These are phyloP conservation scores for Diphyllodes magnificus DNA, from an alignment of 2,113 vertebrate genomes.

Conservation along the genomic window DNA sequence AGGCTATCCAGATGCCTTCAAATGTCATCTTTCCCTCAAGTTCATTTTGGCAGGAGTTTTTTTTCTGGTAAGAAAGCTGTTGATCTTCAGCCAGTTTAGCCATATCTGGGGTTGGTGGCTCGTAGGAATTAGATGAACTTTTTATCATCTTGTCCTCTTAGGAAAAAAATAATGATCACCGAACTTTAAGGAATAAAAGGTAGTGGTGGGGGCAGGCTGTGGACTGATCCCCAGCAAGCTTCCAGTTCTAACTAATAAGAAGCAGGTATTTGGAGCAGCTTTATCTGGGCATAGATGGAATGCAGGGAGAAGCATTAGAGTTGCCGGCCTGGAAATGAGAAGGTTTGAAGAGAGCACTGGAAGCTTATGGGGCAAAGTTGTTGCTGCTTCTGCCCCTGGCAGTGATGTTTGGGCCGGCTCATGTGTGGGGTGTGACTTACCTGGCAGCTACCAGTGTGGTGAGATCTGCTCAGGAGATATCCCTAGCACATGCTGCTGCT, in stretches of 20 bases:
- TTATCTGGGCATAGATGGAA: background rate
- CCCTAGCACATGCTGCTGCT: background rate
- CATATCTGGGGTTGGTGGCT: background rate
- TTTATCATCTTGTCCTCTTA: background rate
- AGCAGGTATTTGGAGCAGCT: background rate
- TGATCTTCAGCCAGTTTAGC: background rate
- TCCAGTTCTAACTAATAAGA: background rate
- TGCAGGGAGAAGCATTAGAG: rapidly evolving
- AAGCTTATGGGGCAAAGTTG: background rate
- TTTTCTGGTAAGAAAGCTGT: background rate
- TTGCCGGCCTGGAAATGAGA: background rate
- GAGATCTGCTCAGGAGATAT: background rate
- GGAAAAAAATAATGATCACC: background rate
- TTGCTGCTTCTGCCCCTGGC: background rate
- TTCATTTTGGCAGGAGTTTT: background rate
- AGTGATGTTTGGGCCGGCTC: rapidly evolving
- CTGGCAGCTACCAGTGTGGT: background rate
- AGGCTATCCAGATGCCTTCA: background rate
- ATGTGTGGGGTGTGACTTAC: background rate
- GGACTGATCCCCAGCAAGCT: background rate
- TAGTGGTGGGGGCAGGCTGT: no score
- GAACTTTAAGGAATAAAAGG: background rate
- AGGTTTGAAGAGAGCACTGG: background rate
- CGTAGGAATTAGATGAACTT: rapidly evolving
- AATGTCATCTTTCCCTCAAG: background rate